Base-by-base conservation (phyloP, 2,797 vertebrate species). In the Aplochiton taeniatus region DNA sequence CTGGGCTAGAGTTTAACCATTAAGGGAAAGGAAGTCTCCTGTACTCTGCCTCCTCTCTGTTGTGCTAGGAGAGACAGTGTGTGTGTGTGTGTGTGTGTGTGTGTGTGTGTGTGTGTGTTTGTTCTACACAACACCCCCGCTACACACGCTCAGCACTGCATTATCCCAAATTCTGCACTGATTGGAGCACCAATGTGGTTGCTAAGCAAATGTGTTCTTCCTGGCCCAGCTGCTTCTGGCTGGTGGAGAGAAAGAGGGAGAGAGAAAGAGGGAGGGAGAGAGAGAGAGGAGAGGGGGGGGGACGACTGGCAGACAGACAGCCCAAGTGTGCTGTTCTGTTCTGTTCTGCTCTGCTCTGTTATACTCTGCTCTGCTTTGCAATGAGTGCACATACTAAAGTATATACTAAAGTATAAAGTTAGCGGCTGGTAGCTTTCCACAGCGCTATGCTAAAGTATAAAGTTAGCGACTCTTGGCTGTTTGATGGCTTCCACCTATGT, bases 131-230 rank as follows among this genome's bases (percentile, higher is more conserved):
- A 79, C 67, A 63, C 84, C 82, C 83, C 77, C 68, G 63, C 77
- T n/a, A n/a, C n/a, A 67, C 75, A 66, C 58, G 51, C 77, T 76
- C 65, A 77, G 78, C 70, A 72, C 80, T 64, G 69, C 80, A 86
- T 88, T 87, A 90, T 85, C 77, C 86, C 72, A 78, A 88, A 87
- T 80, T 66, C 69, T 58, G 78, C 82, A 83, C 79, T 84, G 86
- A 90, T 88, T 86, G 87, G 86, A 86, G 81, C 65, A n/a, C 68
- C 84, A 85, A 89, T 89, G 82, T 61, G 83, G 89, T 91, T 91
- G 88, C 88, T 91, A 90, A 90, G 89, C 85, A 90, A 89, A 91
- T 78, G 74, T 82, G 78, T 74, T 68, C 79, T 86, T 84, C 80
- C 81, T 83, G 84, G 77, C 70, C 82, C 81, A 66, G 78, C 84